Conservation (phyloP, 2,888 invertebrate species). For the Dione juno region DNA sequence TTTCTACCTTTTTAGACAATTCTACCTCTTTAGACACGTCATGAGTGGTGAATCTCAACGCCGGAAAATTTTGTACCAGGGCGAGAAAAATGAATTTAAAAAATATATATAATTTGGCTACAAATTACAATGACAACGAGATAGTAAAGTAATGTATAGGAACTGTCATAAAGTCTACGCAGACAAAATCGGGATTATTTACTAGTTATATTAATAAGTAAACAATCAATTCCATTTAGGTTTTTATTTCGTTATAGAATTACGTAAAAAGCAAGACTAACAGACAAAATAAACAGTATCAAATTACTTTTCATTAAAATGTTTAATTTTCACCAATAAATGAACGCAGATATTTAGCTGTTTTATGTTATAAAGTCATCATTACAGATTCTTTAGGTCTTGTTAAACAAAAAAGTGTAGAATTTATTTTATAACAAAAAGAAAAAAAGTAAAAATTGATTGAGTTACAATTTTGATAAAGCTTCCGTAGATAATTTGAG, state of each 20-base stretch:
- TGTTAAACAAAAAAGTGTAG: not conserved
- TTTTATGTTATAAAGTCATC: not conserved
- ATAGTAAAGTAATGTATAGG: no score
- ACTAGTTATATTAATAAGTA: not conserved
- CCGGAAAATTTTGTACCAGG: no score
- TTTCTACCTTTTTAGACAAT: no score
- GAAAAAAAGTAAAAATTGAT: conserved; percentile 5
- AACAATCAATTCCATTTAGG: not conserved
- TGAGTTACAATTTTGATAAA: conserved; percentile 12
- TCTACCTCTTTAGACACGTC: no score
- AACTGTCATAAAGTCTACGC: no score
- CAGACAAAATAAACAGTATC: conserved; percentile 3
- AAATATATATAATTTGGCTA: no score
- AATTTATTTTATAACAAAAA: not conserved
- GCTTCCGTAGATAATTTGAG: conserved; percentile 5
- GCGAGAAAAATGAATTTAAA: no score
- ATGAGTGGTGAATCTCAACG: no score
- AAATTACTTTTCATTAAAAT: conserved; percentile 1
- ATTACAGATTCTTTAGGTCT: not conserved
- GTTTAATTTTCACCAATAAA: not conserved
- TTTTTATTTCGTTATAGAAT: not conserved
- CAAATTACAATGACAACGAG: no score
- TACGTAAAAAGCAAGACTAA: not conserved
- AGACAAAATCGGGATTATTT: no score
- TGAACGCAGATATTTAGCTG: not conserved